Conservation (phyloP, 23 tunicate genomes). For the Corella eumyota region DNA sequence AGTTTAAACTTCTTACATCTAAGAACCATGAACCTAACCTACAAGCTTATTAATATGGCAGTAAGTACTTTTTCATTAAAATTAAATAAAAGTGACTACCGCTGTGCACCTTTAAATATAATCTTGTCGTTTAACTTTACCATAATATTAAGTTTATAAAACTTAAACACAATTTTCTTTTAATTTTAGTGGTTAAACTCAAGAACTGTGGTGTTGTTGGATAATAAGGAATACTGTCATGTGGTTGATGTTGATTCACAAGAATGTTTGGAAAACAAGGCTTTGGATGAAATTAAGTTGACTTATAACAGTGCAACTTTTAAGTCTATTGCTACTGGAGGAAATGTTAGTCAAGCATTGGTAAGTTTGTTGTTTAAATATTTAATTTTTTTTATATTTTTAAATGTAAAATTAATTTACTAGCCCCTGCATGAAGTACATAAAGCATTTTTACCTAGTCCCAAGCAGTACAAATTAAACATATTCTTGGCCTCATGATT, state of each 20-base stretch:
- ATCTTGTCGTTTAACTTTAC: too few relatives aligned
- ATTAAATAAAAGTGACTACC: not conserved
- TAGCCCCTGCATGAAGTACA: too few relatives aligned
- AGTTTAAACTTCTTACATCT: slow-evolving; percentile 61
- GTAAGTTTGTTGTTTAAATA: slow-evolving; percentile 10
- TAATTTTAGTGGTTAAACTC: slow-evolving; percentile 76
- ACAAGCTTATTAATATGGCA: slow-evolving; percentile 67
- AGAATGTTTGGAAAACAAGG: slow-evolving; percentile 43
- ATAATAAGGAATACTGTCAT: slow-evolving; percentile 61
- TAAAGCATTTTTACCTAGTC: too few relatives aligned
- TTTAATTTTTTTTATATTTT: too few relatives aligned
- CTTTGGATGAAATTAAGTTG: slow-evolving; percentile 46
- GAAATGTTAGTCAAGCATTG: slow-evolving; percentile 91
- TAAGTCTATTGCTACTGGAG: slow-evolving; percentile 89
- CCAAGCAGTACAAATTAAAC: too few relatives aligned
- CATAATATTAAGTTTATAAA: too few relatives aligned
- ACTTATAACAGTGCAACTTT: slow-evolving; percentile 80
- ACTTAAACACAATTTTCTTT: too few relatives aligned
- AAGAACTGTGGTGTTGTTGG: slow-evolving; percentile 56
- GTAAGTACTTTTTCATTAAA: slow-evolving; percentile 15
- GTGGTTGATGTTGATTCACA: slow-evolving; percentile 88
- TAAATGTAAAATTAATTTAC: too few relatives aligned
- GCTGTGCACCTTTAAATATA: too few relatives aligned
- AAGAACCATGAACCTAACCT: slow-evolving; percentile 87
- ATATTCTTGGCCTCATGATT: too few relatives aligned